Evolutionary conservation across 1,140 invertebrate species (phyloP), one percentile per base, ranked within the genome.

Genomic region (Gryon sp.): DNA sequence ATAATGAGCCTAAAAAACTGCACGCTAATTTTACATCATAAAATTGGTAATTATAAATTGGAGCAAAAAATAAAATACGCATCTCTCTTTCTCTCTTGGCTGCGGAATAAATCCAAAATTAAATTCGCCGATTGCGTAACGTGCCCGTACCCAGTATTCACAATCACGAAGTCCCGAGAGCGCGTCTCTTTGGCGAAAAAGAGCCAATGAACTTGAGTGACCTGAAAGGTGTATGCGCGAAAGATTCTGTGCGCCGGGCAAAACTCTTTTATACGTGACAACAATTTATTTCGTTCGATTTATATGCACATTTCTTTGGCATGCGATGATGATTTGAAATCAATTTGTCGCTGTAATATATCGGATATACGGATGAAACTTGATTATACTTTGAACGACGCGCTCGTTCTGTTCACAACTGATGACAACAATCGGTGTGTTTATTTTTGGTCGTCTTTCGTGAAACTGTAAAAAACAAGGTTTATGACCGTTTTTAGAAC

Each of bases 181-280:
- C 63, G 62, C 74, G 60, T 48, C 53, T 72, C 68, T 75, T 62
- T 53, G 45, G 77, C 41, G 80, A 78, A 82, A 84, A 85, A 85
- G 79, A 83, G 83, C 78, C 83, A 84, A 84, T 82, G 84, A 86
- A 87, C 84, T 86, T 84, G 81, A 80, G 77, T 85, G 84, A 87
- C 84, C 85, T 70, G 68, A 79, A 75, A 81, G 79, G 59, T 75
- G 78, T 62, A 57, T 65, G 50, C 69, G 59, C 76, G n/a, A n/a
- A n/a, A n/a, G n/a, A n/a, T n/a, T n/a, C n/a, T 78, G 38, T 53
- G 34, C 74, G 59, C 22, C 22, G 52, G n/a, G n/a, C n/a, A n/a
- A n/a, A n/a, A n/a, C n/a, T n/a, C n/a, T 32, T n/a, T 32, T 32
- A 32, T 19, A 11, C 16, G 65, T 22, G 30, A 16, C 0, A 40